These are phyloP conservation scores for Sminthurinus aureus DNA, from an alignment of 2,888 invertebrate genomes.

Conservation along the genomic window DNA sequence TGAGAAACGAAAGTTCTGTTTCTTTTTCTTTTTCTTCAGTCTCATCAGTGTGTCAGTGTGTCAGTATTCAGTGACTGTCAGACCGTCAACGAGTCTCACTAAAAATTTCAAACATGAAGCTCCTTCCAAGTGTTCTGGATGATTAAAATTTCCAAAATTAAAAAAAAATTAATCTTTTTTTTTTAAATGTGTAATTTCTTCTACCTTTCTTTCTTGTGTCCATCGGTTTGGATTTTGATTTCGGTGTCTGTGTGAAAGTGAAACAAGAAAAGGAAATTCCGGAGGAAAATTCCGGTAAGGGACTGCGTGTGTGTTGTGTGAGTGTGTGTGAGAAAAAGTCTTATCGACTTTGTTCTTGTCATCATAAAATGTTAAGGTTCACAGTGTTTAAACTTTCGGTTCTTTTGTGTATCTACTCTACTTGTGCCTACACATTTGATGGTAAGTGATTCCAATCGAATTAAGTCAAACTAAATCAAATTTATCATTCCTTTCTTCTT, in stretches of 20 bases:
- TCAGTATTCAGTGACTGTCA: conserved; percentile 42
- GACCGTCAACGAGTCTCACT: conserved; percentile 40
- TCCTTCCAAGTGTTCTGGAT: neutral
- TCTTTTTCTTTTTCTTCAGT: neutral
- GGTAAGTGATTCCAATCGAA: conserved; percentile 23
- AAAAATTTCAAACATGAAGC: conserved; percentile 7
- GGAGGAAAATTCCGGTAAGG: too few relatives aligned
- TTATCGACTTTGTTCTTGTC: neutral
- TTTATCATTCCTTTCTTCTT: neutral
- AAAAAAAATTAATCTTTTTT: conserved; percentile 6
- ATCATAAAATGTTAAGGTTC: conserved; percentile 7
- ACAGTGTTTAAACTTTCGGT: conserved; percentile 4
- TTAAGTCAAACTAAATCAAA: neutral
- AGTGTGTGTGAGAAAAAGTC: neutral
- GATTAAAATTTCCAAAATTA: conserved; percentile 1
- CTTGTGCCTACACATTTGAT: conserved; percentile 41
- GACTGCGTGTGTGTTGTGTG: conserved; percentile 5
- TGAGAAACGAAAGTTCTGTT: conserved; percentile 23
- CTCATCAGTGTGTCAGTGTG: conserved; percentile 19
- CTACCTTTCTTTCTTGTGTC: neutral
- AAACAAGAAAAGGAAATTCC: conserved; percentile 20
- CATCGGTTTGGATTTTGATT: neutral
- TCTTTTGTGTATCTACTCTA: conserved; percentile 16
- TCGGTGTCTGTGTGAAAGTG: neutral
- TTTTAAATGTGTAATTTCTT: neutral